Base-by-base conservation (phyloP, 2,888 invertebrate genomes). In the Cyrtodaria siliqua region DNA sequence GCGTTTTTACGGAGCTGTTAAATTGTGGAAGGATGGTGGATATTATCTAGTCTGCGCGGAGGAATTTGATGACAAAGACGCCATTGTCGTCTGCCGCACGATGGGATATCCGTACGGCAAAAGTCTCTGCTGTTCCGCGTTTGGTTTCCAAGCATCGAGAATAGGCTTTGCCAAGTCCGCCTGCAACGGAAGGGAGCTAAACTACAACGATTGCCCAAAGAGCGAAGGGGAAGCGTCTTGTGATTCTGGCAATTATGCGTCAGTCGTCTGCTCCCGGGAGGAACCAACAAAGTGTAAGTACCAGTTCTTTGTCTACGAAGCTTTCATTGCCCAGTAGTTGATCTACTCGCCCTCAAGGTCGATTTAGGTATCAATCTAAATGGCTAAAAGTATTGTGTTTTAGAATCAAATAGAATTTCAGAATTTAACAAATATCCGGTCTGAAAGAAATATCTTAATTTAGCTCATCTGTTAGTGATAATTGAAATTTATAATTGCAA, bases 51-150 rank as follows among this genome's bases (percentile, higher is more conserved):
- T 96, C 16, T 97, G 96, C 89, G 96, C 96, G 84, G 96, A 96
- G 85, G 95, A 96, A 85, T 96, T 96, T 86, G 95, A 95, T 50
- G 93, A 94, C 20, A 93, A 94, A 47, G 95, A 95, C n/a, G 96
- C 96, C 0, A 67, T 59, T 0, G 92, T 92, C 2, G 81, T 92
- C 23, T 93, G 93, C 72, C 79, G 91, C 29, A 89, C 89, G 75
- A 84, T 93, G 68, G 92, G 92, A n/a, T 96, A 78, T 52, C 63
- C 62, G 16, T 82, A 74, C 40, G 87, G 87, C 1, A 82, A 80
- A 61, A 80, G 79, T 52, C 38, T 87, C 1, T 83, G 83, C 52
- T 84, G 87, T 42, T 79, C 79, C 23, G 86, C 87, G 3, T 86
- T 87, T 72, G 86, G 87, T 14, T 56, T 66, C 9, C 62, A 77